Evolutionary conservation across 2,113 vertebrate species (phyloP), one percentile per base, ranked within the genome.

Genomic region (Grantiella picta): DNA sequence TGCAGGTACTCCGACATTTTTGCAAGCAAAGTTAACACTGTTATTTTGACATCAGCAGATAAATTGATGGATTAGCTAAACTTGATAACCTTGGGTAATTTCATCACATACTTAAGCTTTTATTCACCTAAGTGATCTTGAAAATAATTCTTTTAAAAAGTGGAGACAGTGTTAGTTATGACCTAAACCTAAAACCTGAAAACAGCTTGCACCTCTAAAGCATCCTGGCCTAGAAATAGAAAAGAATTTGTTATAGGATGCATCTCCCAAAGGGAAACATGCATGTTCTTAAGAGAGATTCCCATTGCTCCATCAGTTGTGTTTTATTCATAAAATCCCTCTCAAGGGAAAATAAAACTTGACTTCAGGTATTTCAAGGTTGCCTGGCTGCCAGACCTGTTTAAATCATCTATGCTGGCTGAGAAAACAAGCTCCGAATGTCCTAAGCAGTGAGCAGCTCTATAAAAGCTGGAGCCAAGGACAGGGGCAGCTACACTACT

Each of bases 351-450:
- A 38, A 52, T 54, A 92, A 64, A 36, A 54, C 28, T 78, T 86
- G 7, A 71, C 59, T 96, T 91, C 82, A 59, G 66, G 70, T 88
- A 89, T 91, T 65, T 86, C 49, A 88, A 69, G 65, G 72, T 78
- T 87, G 36, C 61, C 76, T 86, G 59, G 28, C 63, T 95, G 82
- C 42, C 61, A 86, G 52, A 82, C 15, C 77, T 76, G 50, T 71
- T 93, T 92, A 92, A 95, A 83, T 86, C 63, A 89, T 83, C 28
- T 76, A 59, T 64, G 35, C 35, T 89, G 50, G 73, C 60, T 90
- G 49, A 94, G 90, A 93, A 94, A 91, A 80, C 44, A 94, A 78
- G 38, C 28, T 95, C 35, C 77, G 85, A 97, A 91, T 33, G 35
- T 63, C 80, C 17, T 9, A 44, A 94, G 88, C 82, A 96, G 81